phyloP scores from a whole-genome alignment of 2,888 invertebrate species.

The Machimus atricapillus region DNA sequence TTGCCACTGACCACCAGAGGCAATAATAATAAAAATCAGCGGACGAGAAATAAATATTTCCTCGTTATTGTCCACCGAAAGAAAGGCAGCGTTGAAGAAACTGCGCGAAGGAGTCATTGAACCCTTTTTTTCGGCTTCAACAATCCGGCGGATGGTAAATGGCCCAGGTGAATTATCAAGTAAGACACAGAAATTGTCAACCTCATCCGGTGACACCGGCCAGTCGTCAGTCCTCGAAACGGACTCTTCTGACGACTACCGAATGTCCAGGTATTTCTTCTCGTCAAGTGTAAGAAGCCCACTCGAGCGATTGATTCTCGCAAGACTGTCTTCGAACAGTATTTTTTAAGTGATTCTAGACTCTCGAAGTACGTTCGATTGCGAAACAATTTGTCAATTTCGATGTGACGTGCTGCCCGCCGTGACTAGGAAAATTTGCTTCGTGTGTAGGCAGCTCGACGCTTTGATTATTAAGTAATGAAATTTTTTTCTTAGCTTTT shows the following conservation, averaged over 20 bases:
- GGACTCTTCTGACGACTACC: neutral
- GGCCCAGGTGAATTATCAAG: neutral
- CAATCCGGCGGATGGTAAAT: neutral
- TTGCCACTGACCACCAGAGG: neutral
- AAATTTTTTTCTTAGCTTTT: neutral
- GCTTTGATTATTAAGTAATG: conserved; percentile 2
- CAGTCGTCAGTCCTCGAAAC: neutral
- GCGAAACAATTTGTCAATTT: neutral
- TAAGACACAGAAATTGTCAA: neutral
- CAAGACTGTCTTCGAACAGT: neutral
- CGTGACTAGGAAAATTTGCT: neutral
- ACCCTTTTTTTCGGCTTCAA: neutral
- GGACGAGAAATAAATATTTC: neutral
- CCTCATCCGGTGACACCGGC: neutral
- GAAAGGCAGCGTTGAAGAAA: neutral
- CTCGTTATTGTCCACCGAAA: neutral
- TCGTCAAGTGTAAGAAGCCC: neutral
- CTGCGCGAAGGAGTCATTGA: conserved; percentile 5
- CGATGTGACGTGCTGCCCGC: neutral
- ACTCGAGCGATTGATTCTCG: neutral
- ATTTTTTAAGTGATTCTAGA: neutral
- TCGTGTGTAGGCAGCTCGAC: neutral
- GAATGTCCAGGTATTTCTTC: neutral
- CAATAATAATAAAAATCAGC: conserved; percentile 22
- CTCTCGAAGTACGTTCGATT: neutral